Evolutionary conservation across 2,113 vertebrate genomes (phyloP).

Genomic region (mouse (Mus musculus)): DNA sequence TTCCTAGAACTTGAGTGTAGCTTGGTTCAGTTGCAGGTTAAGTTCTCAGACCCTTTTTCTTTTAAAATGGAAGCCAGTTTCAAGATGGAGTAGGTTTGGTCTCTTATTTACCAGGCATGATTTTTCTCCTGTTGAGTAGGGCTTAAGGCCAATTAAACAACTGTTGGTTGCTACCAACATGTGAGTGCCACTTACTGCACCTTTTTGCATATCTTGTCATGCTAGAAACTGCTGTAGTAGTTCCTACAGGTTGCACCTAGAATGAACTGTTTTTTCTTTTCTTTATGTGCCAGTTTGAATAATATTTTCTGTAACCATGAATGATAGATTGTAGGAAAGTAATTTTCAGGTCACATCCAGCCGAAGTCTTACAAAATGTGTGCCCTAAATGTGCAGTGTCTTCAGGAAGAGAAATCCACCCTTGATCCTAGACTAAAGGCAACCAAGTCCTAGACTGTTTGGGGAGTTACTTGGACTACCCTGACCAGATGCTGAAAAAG

Average conservation of each 20-base stretch:
- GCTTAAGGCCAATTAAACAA: neutral
- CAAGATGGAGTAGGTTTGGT: too few relatives aligned
- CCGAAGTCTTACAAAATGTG: neutral
- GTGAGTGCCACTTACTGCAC: neutral
- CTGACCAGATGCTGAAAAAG: neutral
- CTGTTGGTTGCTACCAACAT: neutral
- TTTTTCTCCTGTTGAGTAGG: neutral
- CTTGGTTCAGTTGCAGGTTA: too few relatives aligned
- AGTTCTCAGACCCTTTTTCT: too few relatives aligned
- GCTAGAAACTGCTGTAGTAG: neutral
- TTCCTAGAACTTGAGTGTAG: too few relatives aligned
- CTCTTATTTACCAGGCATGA: neutral
- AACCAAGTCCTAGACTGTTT: neutral
- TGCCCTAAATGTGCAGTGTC: neutral
- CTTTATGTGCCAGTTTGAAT: neutral
- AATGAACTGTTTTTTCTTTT: neutral
- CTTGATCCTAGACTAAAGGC: neutral
- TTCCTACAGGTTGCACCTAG: neutral
- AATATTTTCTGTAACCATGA: neutral
- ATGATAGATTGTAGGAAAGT: neutral
- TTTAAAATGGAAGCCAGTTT: too few relatives aligned
- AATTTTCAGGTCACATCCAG: neutral
- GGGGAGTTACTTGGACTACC: neutral
- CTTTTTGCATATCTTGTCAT: neutral
- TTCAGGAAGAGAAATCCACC: neutral